Evolutionary conservation across 2,113 vertebrate genomes (phyloP).

Genomic region (Zosterops pallidus): DNA sequence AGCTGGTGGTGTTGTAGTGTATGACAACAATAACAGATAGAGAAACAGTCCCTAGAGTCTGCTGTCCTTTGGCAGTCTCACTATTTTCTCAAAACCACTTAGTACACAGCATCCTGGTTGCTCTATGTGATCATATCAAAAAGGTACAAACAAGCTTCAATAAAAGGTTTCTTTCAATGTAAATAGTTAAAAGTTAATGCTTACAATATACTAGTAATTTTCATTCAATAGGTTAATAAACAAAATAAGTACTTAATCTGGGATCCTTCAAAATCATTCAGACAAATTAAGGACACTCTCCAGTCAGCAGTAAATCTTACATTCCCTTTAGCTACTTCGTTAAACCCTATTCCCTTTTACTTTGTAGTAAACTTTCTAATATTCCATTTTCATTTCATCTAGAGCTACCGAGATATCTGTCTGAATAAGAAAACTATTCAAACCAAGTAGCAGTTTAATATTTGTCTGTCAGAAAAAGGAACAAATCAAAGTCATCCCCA

Average conservation of each 20-base stretch:
- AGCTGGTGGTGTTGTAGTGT: background rate
- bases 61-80: background rate
- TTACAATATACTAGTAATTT: background rate
- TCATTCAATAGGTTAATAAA: background rate
- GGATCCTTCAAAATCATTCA: background rate
- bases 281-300: background rate
- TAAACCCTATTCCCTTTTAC: background rate
- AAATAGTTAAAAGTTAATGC: background rate
- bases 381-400: background rate
- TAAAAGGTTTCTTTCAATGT: background rate
- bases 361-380: background rate
- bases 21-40: background rate
- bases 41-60: background rate
- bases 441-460: background rate
- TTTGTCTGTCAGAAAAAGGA: background rate
- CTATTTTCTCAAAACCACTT: background rate
- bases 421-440: conserved; percentile 7
- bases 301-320: background rate
- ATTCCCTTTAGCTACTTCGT: background rate
- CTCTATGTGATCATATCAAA: background rate
- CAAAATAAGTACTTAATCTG: background rate
- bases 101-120: background rate
- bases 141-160: background rate
- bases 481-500: conserved; percentile 16
- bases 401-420: background rate